Percentiles rank a stretch among this genome's conserved stretches.
These are phyloP conservation scores for Margaritifera margaritifera DNA, from an alignment of 2,888 invertebrate genomes.

Conservation along the genomic window DNA sequence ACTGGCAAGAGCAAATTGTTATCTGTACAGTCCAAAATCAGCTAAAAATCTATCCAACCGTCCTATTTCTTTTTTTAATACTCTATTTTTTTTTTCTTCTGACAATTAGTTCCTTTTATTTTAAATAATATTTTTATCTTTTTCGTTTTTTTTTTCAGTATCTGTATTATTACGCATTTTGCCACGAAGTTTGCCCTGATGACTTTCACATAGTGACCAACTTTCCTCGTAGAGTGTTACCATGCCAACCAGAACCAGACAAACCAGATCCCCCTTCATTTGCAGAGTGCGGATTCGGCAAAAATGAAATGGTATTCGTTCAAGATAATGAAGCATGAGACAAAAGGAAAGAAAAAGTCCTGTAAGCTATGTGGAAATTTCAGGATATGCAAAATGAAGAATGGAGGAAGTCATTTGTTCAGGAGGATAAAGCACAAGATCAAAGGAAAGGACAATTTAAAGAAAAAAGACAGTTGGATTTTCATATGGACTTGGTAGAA, in stretches of 20 bases:
- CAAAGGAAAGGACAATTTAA: too few relatives aligned
- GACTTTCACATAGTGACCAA: slow-evolving; percentile 96
- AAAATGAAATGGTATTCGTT: slow-evolving; percentile 93
- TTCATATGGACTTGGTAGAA: too few relatives aligned
- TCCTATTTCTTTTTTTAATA: too few relatives aligned
- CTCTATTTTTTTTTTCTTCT: too few relatives aligned
- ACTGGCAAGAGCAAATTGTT: too few relatives aligned
- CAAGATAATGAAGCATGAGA: slow-evolving; percentile 88
- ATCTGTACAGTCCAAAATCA: too few relatives aligned
- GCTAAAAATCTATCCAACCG: too few relatives aligned
- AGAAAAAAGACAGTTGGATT: too few relatives aligned
- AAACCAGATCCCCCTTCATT: slow-evolving; percentile 78
- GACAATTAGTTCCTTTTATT: background rate
- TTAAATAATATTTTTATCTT: background rate
- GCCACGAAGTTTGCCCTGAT: slow-evolving; percentile 93
- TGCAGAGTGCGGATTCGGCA: slow-evolving; percentile 86
- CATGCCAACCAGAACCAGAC: slow-evolving; percentile 76
- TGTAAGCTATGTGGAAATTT: too few relatives aligned
- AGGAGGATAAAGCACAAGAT: too few relatives aligned
- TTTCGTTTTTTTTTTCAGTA: slow-evolving; percentile 79
- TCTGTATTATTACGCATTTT: slow-evolving; percentile 95
- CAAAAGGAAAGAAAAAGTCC: background rate
- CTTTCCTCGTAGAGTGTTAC: slow-evolving; percentile 90
- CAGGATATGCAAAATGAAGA: too few relatives aligned
- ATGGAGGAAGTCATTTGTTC: too few relatives aligned